Evolutionary conservation across 2,797 vertebrate species (phyloP), one percentile per base, ranked within the genome.

Genomic region (Tolypeutes matacus): DNA sequence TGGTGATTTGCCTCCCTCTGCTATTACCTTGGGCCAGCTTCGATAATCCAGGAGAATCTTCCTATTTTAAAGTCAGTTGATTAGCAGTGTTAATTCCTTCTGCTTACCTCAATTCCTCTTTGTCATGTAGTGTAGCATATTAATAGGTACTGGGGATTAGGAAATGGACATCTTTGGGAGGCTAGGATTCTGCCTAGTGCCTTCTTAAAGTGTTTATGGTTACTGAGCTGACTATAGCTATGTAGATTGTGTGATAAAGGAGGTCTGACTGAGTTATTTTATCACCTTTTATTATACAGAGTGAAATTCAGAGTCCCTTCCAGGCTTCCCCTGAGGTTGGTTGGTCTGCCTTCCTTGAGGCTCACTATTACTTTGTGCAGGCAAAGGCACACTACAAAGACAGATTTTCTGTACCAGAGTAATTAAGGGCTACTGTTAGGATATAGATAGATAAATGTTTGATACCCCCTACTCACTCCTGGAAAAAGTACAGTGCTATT

Each of bases 1-100:
- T 39, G 29, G 60, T 10, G 93, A n/a, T 46, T 29, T 36, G 23
- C 46, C 9, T 86, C 18, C 13, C 13, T 78, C 29, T 81, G 83
- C 25, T 36, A 69, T 95, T 94, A 78, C 21, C 76, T 39, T 64
- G 7, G 7, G 15, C 27, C n/a, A 20, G 29, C 42, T 36, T 29
- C 10, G n/a, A 62, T 69, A 65, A 34, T 86, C 70, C 77, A 29
- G 13, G 36, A 62, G 62, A 65, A 34, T 86, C 70, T 82, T 29
- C 31, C n/a, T 83, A 29, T 36, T 87, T 87, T 92, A 49, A 90
- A 39, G 20, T 89, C 51, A 82, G 64, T 58, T 91, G 49, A 67
- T 82, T 89, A 89, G 81, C 13, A 95, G 12, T 34, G 65, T 97
- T 82, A 64, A 83, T 86, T 85, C n/a, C 34, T 42, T 56, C 39